A percentile compares a stretch with the other conserved stretches of the same genome.
Evolutionary conservation across 2,113 vertebrate genomes (phyloP).

Genomic region (Rhodinocichla rosea): DNA sequence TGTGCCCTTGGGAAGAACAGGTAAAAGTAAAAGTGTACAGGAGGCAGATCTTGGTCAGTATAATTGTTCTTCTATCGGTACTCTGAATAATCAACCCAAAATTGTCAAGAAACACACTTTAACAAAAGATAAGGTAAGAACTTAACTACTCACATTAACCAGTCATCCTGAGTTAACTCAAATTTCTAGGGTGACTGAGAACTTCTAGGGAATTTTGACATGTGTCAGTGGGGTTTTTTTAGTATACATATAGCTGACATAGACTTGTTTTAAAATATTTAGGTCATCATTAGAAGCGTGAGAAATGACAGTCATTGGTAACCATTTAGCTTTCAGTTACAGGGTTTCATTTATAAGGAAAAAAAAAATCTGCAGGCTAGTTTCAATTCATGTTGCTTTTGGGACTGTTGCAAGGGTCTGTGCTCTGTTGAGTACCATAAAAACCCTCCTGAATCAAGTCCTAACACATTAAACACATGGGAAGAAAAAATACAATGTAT

Average conservation of each 20-base stretch:
- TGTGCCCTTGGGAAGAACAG: constrained; percentile 79
- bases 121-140: constrained; percentile 76
- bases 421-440: background rate
- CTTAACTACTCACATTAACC: background rate
- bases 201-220: background rate
- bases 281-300: background rate
- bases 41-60: constrained; percentile 74
- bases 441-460: background rate
- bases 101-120: constrained; percentile 75
- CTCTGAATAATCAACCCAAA: constrained; percentile 71
- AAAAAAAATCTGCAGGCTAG: background rate
- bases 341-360: background rate
- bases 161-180: background rate
- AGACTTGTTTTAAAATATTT: background rate
- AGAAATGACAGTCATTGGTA: background rate
- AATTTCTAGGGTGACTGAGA: background rate
- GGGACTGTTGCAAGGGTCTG: background rate
- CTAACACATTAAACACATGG: background rate
- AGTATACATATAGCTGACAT: background rate
- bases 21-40: constrained; percentile 72
- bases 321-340: background rate
- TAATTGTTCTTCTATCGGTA: constrained; percentile 48
- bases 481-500: background rate
- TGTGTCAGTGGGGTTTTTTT: accelerated
- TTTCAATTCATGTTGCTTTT: background rate